Percentiles rank a stretch among this genome's conserved stretches.
phyloP scores from a whole-genome alignment of 1,140 invertebrate species.

The Acromyrmex echinatior region DNA sequence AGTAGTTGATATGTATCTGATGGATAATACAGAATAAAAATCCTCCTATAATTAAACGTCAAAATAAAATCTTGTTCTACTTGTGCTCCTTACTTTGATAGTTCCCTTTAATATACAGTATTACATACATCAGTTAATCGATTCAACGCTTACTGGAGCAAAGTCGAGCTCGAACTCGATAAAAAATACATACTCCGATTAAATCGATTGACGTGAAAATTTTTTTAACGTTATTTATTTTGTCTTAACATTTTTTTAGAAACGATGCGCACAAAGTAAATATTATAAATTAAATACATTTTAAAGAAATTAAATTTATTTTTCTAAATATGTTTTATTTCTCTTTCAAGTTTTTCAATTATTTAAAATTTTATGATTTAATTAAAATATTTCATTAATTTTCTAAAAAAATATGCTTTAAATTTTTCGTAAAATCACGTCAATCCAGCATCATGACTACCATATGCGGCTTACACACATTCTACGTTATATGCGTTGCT shows the following conservation, averaged over 20 bases:
- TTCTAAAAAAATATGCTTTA: background rate
- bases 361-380: slow-evolving; percentile 7
- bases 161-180: slow-evolving; percentile 10
- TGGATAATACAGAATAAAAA: slow-evolving; percentile 1
- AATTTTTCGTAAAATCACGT: background rate
- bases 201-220: background rate
- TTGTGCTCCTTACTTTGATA: background rate
- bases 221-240: background rate
- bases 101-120: background rate
- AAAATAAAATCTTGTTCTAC: background rate
- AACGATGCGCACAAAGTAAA: background rate
- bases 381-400: slow-evolving; percentile 4
- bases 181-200: slow-evolving; percentile 1
- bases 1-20: too few species aligned
- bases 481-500: slow-evolving; percentile 20
- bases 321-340: background rate
- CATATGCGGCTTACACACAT: slow-evolving; percentile 39
- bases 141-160: slow-evolving; percentile 33
- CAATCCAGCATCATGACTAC: slow-evolving; percentile 23
- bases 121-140: background rate
- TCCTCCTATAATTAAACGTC: background rate
- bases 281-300: background rate
- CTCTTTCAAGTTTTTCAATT: background rate
- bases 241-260: background rate
- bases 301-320: background rate